These are phyloP conservation scores for Cygnus olor DNA, from an alignment of 2,797 vertebrate genomes.

Conservation along the genomic window DNA sequence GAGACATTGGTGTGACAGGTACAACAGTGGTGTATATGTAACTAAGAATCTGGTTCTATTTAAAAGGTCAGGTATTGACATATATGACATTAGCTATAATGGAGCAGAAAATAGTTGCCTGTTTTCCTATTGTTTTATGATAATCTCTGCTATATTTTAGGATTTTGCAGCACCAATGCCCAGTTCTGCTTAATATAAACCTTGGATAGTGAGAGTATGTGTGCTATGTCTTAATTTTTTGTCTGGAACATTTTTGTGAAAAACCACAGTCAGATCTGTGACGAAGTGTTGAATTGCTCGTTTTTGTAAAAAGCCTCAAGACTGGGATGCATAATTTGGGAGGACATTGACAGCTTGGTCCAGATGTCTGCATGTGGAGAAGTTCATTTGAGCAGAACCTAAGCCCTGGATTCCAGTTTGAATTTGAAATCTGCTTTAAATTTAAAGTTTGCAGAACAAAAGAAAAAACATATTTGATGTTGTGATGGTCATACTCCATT, in stretches of 20 bases:
- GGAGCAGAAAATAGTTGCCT: conserved; percentile 22
- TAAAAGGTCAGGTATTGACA: conserved; percentile 47
- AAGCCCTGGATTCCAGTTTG: background rate
- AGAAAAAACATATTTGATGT: conserved; percentile 12
- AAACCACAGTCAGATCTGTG: conserved; percentile 9
- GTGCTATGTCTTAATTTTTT: conserved; percentile 12
- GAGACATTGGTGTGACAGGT: background rate
- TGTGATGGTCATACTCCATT: conserved; percentile 14
- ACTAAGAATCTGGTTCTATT: conserved; percentile 26
- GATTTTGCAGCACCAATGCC: background rate
- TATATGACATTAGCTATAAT: background rate
- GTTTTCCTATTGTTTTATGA: conserved; percentile 27
- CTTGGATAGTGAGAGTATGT: background rate
- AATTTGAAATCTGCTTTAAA: conserved; percentile 44
- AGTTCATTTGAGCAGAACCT: background rate
- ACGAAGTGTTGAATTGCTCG: background rate
- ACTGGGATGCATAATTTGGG: background rate
- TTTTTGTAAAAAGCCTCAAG: conserved; percentile 5
- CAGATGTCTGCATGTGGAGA: conserved; percentile 20
- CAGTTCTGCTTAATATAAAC: conserved; percentile 48
- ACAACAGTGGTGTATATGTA: background rate
- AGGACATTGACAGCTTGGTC: conserved; percentile 2
- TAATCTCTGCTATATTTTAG: conserved; percentile 28
- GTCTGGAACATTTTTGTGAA: conserved; percentile 33
- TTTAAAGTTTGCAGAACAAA: conserved; percentile 38